A percentile compares a stretch with the other conserved stretches of the same genome.
Evolutionary conservation across 2,113 vertebrate genomes (phyloP).

Genomic region (Coptodon bakossiorum): DNA sequence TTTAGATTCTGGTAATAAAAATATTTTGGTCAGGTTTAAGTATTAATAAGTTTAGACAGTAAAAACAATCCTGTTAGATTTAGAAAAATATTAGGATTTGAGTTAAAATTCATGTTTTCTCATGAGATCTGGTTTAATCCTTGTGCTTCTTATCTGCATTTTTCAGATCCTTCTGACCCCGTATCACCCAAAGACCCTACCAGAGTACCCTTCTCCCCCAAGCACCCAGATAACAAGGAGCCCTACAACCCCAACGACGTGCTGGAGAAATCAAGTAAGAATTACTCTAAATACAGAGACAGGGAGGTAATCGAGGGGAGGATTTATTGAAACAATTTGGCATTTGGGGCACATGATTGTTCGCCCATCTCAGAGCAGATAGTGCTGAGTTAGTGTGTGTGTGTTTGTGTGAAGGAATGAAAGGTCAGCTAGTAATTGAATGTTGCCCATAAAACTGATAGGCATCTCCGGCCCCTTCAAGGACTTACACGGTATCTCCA

Average conservation of each 20-base stretch:
- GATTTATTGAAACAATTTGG: constrained; percentile 21
- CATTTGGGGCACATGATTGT: not conserved
- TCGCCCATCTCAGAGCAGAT: not conserved
- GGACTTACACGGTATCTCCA: constrained; percentile 65
- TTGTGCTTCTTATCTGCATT: constrained; percentile 15
- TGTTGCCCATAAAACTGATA: constrained; percentile 65
- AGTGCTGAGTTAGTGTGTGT: not conserved
- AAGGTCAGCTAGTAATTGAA: constrained; percentile 65
- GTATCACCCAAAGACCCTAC: constrained; percentile 82
- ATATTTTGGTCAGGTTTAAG: rapidly evolving
- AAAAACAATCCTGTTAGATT: not conserved
- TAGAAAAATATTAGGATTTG: not conserved
- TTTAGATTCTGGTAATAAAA: rapidly evolving
- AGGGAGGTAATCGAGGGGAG: not conserved
- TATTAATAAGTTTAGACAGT: not conserved
- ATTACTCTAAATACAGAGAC: not conserved
- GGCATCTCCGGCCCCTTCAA: constrained; percentile 58
- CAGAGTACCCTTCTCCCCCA: constrained; percentile 73
- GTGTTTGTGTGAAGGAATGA: constrained; percentile 21
- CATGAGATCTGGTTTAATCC: not conserved
- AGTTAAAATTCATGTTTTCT: not conserved
- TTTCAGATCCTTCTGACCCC: constrained; percentile 84
- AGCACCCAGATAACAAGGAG: constrained; percentile 81
- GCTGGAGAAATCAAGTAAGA: constrained; percentile 63
- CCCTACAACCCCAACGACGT: constrained; percentile 65